Evolutionary conservation across 2,797 vertebrate species (phyloP).

Genomic region (Hemitrygon akajei): DNA sequence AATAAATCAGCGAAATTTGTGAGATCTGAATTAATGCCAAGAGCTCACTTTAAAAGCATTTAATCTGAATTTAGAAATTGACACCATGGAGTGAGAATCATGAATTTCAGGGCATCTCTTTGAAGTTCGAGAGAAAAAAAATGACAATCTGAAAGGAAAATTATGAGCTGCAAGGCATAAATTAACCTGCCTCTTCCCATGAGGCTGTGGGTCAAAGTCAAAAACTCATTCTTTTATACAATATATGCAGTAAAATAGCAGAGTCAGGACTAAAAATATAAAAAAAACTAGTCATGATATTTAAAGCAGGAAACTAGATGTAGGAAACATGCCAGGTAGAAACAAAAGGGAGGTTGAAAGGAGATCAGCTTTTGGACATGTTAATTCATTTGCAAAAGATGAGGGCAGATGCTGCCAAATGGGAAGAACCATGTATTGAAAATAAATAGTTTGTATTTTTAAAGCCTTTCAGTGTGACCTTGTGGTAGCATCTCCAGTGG

Average conservation of each 20-base stretch:
- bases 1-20: not conserved
- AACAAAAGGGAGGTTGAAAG: not conserved
- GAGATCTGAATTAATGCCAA: not conserved
- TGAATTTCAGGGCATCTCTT: constrained; percentile 22
- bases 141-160: constrained; percentile 24
- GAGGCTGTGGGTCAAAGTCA: constrained; percentile 20
- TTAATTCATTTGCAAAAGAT: not conserved
- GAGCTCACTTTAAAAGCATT: not conserved
- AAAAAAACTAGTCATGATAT: not conserved
- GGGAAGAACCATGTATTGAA: not conserved
- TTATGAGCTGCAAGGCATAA: not conserved
- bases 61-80: constrained; percentile 8
- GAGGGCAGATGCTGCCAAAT: not conserved
- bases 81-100: not conserved
- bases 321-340: not conserved
- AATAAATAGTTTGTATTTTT: not conserved
- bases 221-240: constrained; percentile 13
- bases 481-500: not conserved
- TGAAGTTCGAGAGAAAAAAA: not conserved
- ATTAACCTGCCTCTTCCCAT: constrained; percentile 27
- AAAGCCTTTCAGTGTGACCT: not conserved
- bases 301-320: not conserved
- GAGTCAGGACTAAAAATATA: not conserved
- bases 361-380: not conserved
- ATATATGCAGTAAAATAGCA: not conserved